Conservation (phyloP, 2,113 vertebrate genomes). For the Microcebus ravelobensis region DNA sequence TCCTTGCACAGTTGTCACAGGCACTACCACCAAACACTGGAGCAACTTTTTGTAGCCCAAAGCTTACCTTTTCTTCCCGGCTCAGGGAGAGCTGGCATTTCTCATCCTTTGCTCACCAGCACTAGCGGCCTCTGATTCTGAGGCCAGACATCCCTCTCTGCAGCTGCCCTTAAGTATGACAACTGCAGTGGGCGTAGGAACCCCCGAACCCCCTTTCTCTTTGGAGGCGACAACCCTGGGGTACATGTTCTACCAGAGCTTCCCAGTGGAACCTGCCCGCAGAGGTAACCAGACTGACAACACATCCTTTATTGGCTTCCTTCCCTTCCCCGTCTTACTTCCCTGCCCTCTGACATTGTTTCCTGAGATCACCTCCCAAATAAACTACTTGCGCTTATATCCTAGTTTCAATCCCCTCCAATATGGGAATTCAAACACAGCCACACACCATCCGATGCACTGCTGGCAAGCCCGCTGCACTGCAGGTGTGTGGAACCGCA, state of each 20-base stretch:
- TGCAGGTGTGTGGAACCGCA: no score
- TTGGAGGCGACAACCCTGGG: not conserved
- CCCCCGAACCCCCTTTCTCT: not conserved
- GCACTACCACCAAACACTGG: not conserved
- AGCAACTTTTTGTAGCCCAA: not conserved
- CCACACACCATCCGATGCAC: no score
- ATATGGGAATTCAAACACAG: not conserved
- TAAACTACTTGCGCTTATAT: not conserved
- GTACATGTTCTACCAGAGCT: rapidly evolving
- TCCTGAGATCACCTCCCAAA: not conserved
- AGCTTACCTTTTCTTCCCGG: not conserved
- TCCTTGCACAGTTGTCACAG: not conserved
- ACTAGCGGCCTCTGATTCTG: not conserved
- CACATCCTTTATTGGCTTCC: not conserved
- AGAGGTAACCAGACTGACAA: not conserved
- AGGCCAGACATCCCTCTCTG: not conserved
- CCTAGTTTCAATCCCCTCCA: not conserved
- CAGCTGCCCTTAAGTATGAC: not conserved
- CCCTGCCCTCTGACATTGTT: not conserved
- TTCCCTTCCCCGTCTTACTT: not conserved
- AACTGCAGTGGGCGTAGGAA: not conserved
- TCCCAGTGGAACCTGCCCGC: rapidly evolving
- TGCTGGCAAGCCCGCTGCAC: not conserved
- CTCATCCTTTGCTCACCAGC: not conserved
- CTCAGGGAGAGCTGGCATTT: not conserved